A percentile compares a stretch with the other conserved stretches of the same genome.
phyloP scores from a whole-genome alignment of 2,797 vertebrate species.

The Adrianichthys oophorus region DNA sequence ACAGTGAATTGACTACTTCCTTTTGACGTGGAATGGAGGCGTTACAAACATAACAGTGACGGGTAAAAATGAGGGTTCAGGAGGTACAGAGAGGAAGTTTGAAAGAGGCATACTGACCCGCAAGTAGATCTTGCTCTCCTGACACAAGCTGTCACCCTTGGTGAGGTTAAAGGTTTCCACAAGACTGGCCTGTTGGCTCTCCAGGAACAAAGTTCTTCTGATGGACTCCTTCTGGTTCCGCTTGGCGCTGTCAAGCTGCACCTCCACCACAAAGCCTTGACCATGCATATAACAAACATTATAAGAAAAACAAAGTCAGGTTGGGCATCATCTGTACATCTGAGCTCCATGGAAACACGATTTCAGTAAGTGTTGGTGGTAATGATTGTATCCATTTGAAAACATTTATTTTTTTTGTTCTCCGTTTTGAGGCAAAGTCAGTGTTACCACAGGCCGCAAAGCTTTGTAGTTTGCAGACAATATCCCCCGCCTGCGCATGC shows the following conservation, averaged over 20 bases:
- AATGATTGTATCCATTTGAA: too few relatives aligned
- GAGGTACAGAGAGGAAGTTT: too few relatives aligned
- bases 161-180: constrained; percentile 71
- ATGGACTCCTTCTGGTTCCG: constrained; percentile 82
- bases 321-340: not conserved
- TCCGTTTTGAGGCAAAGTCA: constrained; percentile 1
- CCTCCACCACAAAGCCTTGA: constrained; percentile 84
- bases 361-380: too few relatives aligned
- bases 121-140: constrained; percentile 85
- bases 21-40: too few relatives aligned
- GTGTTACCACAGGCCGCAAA: constrained; percentile 17
- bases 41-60: too few relatives aligned
- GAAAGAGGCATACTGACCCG: constrained; percentile 70
- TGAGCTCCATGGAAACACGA: not conserved
- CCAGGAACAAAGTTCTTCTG: constrained; percentile 83
- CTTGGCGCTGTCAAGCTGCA: constrained; percentile 85
- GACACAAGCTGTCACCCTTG: constrained; percentile 77
- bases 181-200: constrained; percentile 77
- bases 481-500: constrained; percentile 29
- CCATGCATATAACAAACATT: not conserved
- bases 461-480: constrained; percentile 25
- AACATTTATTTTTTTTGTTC: too few relatives aligned
- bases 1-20: too few relatives aligned
- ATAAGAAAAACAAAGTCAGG: not conserved
- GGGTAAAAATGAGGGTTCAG: too few relatives aligned